A percentile compares a stretch with the other conserved stretches of the same genome.
phyloP scores from a whole-genome alignment of 2,113 vertebrate species.

The Benitochromis conjunctus region DNA sequence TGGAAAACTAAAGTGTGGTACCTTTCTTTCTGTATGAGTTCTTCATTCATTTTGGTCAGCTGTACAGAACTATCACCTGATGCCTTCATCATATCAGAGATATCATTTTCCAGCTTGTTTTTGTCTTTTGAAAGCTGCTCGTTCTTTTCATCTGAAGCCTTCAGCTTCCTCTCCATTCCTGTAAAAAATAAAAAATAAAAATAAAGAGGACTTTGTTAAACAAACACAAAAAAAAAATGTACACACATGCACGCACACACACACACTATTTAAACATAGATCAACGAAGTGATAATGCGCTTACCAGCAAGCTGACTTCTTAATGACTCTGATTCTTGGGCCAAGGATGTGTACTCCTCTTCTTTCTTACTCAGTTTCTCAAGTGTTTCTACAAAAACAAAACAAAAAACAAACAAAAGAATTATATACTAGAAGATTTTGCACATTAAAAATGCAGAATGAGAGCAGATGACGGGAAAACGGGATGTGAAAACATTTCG shows the following conservation, averaged over 20 bases:
- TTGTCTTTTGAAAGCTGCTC: slow-evolving; percentile 84
- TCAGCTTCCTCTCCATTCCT: slow-evolving; percentile 86
- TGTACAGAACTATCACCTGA: slow-evolving; percentile 92
- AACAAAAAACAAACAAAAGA: slow-evolving; percentile 11
- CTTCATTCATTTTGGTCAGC: slow-evolving; percentile 88
- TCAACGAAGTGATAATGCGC: neutral
- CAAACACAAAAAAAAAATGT: neutral
- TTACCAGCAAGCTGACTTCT: slow-evolving; percentile 74
- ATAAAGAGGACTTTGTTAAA: neutral
- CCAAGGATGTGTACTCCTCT: slow-evolving; percentile 78
- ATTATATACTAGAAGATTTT: slow-evolving; percentile 21
- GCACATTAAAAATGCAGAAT: neutral
- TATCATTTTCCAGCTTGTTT: slow-evolving; percentile 85
- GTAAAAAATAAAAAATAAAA: neutral
- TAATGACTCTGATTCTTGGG: slow-evolving; percentile 79
- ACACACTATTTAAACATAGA: neutral
- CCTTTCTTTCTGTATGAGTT: slow-evolving; percentile 87
- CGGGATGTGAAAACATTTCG: neutral
- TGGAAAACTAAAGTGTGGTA: slow-evolving; percentile 26
- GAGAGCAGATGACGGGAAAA: neutral
- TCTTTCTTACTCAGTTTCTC: slow-evolving; percentile 83
- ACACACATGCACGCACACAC: neutral
- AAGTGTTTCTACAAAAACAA: slow-evolving; percentile 76
- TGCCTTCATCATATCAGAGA: slow-evolving; percentile 89
- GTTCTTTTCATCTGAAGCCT: slow-evolving; percentile 80